Base-by-base conservation (phyloP, 2,888 invertebrate genomes). In the Capitulum mitella region DNA sequence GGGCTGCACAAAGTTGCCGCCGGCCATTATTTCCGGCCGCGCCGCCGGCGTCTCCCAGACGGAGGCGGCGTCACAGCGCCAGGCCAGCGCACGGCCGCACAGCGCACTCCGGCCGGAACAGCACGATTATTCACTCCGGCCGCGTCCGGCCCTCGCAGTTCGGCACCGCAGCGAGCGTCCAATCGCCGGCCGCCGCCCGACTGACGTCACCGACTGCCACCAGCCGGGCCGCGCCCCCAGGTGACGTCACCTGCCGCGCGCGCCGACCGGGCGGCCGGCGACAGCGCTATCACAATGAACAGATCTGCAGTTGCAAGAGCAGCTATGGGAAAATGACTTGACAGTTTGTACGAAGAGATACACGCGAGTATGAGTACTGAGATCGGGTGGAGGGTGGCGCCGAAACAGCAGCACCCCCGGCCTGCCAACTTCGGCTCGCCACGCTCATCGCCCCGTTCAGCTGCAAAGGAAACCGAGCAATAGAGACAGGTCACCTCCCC, bases 311-410 rank as follows among this genome's bases (percentile, higher is more conserved):
- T 34, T 32, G 64, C 64, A 34, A 19, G 32, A 64, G 64, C 64
- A 64, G 64, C 64, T 34, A 64, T 64, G 34, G 14, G 64, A 64
- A 64, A 64, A 64, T 64, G 64, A 64, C 64, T 64, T 19, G 64
- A 29, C 64, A 64, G 64, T 64, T 64, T 64, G 64, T 64, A 64
- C 64, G 64, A 34, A 64, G 64, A 64, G 64, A 34, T 64, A 64
- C 64, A 64, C 64, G 64, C 64, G 64, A 64, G 64, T 64, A 64
- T 64, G 34, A 64, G 64, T 19, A 29, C 64, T 64, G 64, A 64
- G 64, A 64, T 64, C 64, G 26, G n/a, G 34, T 32, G 32, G 3
- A 1, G 64, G 16, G 34, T 2, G 64, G 64, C 19, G 12, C 29
- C 34, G 32, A 51, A 3, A 14, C 51, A 14, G 29, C 61, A 29